A percentile compares a stretch with the other conserved stretches of the same genome.
These are phyloP conservation scores for Drosophila murphyi DNA, from an alignment of 1,140 invertebrate genomes.

Conservation along the genomic window DNA sequence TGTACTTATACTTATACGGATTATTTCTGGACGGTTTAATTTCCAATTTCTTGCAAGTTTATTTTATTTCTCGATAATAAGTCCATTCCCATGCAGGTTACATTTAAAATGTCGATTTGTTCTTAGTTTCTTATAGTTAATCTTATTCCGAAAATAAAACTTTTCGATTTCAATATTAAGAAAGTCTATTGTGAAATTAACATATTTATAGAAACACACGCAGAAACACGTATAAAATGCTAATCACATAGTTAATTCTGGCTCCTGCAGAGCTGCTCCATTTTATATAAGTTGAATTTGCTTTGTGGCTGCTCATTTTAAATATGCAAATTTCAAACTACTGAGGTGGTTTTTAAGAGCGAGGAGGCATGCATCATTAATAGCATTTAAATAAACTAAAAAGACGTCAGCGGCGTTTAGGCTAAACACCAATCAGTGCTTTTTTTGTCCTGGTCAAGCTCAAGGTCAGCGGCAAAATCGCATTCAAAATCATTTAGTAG, in stretches of 20 bases:
- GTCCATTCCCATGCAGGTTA: no score
- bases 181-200: background rate
- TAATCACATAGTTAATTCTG: slow-evolving; percentile 9
- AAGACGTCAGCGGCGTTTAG: slow-evolving; percentile 24
- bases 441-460: slow-evolving; percentile 43
- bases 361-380: slow-evolving; percentile 20
- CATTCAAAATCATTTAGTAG: slow-evolving; percentile 13
- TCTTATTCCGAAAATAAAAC: no score
- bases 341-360: slow-evolving; percentile 2
- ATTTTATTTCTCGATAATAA: no score
- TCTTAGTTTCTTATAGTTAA: no score
- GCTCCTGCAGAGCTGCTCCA: slow-evolving; percentile 42
- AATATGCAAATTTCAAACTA: slow-evolving; percentile 32
- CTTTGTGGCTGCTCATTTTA: slow-evolving; percentile 5
- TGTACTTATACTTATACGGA: background rate
- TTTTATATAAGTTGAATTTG: slow-evolving; percentile 44
- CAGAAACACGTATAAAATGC: slow-evolving; percentile 21
- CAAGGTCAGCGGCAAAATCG: slow-evolving; percentile 25
- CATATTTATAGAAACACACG: background rate
- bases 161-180: background rate
- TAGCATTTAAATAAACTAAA: background rate
- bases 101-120: no score
- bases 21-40: no score
- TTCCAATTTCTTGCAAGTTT: no score
- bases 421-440: background rate